Evolutionary conservation across 2,113 vertebrate genomes (phyloP), one percentile per base, ranked within the genome.

Genomic region (Crotalus horridus): DNA sequence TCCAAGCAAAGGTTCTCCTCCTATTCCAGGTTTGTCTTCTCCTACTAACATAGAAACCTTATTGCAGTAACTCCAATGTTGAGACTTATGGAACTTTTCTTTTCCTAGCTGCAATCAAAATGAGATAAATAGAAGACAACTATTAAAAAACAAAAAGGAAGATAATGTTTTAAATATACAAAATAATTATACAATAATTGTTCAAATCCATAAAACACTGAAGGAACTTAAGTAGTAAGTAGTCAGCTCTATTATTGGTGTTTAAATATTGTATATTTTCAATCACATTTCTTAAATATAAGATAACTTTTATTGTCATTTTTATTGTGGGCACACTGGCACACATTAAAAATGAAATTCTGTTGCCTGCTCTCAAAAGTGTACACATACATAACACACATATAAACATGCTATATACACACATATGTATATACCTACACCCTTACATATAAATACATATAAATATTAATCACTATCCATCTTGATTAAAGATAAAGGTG

Each of bases 31-130:
- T 94, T 99, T 99, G 61, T 98, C 96, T 11, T 95, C 96, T 20
- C 95, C 97, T 91, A 98, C 87, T 95, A 99, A 93, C 98, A 98
- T 96, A 10, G 96, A 95, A 64, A 99, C 91, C 29, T 98, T 97
- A 94, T 98, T 98, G 90, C 90, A 96, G 96, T 96, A 98, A 93
- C 97, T 97, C 88, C 98, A 99, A 94, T 98, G 98, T 87, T 99
- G 99, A 23, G 98, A 98, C 94, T 97, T 99, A 95, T 99, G 98
- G 93, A 99, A 99, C 24, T 96, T 98, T 87, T 99, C 98, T 96
- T 98, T 98, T 89, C 97, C 97, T 59, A 97, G 61, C 99, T 99
- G 94, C 81, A 92, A 96, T 69, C 46, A 94, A 26, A 90, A 90
- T 89, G 61, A 51, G 94, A 93, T 53, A 91, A 94, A 94, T 88